phyloP scores from a whole-genome alignment of 2,888 invertebrate genomes.

The Drosophila antonietae region DNA sequence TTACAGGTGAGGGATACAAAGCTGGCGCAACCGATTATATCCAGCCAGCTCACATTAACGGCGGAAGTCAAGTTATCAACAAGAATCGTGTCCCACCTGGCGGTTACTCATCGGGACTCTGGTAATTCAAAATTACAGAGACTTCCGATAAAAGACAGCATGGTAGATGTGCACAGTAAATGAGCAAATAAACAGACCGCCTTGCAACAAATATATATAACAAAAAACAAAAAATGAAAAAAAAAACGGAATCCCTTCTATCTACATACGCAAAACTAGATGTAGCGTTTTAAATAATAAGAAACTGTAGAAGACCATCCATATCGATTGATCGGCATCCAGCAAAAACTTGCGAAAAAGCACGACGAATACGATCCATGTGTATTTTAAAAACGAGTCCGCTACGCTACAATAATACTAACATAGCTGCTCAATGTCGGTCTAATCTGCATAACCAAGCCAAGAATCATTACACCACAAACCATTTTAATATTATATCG shows the following conservation, averaged over 20 bases:
- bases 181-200: conserved; percentile 26
- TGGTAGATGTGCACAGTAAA: conserved; percentile 31
- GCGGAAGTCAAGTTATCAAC: conserved; percentile 84
- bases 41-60: conserved; percentile 77
- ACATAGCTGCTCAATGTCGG: conserved; percentile 45
- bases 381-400: conserved; percentile 15
- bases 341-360: conserved; percentile 3
- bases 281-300: conserved; percentile 43
- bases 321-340: conserved; percentile 11
- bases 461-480: conserved; percentile 31
- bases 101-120: conserved; percentile 85
- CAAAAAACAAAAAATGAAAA: neutral
- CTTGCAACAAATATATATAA: conserved; percentile 30
- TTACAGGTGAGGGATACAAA: conserved; percentile 86
- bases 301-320: conserved; percentile 18
- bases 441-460: conserved; percentile 34
- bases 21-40: conserved; percentile 81
- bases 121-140: conserved; percentile 78
- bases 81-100: conserved; percentile 85
- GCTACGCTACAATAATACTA: conserved; percentile 16
- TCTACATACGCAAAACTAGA: conserved; percentile 39
- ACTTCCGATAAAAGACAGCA: conserved; percentile 23
- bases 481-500: conserved; percentile 38
- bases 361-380: conserved; percentile 14
- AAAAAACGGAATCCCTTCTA: conserved; percentile 29